Conservation (phyloP, 2,888 invertebrate genomes). For the Sinelater perroti region DNA sequence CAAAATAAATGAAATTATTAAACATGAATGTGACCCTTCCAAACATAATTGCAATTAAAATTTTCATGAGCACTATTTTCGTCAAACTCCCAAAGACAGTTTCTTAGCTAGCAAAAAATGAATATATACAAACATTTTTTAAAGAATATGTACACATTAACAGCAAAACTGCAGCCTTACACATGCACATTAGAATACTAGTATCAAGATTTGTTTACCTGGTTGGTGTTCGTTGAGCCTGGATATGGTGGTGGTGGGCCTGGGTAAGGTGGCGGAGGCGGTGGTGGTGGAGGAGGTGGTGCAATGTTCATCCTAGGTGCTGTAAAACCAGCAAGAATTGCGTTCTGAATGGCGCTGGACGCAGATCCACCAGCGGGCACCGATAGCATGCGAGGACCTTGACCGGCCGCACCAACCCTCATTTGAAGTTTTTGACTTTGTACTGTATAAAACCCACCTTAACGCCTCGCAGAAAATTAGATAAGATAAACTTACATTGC, state of each 20-base stretch:
- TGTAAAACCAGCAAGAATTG: slow-evolving; percentile 41
- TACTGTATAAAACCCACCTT: slow-evolving; percentile 50
- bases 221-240: slow-evolving; percentile 16
- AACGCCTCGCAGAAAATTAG: too few species aligned
- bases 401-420: slow-evolving; percentile 51
- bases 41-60: too few species aligned
- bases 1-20: too few species aligned
- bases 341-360: slow-evolving; percentile 29
- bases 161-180: slow-evolving; percentile 34
- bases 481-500: slow-evolving; percentile 55
- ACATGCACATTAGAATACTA: slow-evolving; percentile 21
- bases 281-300: slow-evolving; percentile 66
- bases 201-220: slow-evolving; percentile 21
- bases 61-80: too few species aligned
- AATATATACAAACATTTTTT: not conserved
- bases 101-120: slow-evolving; percentile 1
- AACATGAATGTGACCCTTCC: too few species aligned
- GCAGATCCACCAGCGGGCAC: slow-evolving; percentile 32
- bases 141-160: slow-evolving; percentile 26
- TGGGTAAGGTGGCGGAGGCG: slow-evolving; percentile 78
- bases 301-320: slow-evolving; percentile 39
- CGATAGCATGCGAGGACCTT: slow-evolving; percentile 48
- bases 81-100: slow-evolving; percentile 18
- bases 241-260: slow-evolving; percentile 76
- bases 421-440: slow-evolving; percentile 60